Evolutionary conservation across 92 coral and sea anemone genomes (phyloP), one percentile per base, ranked within the genome.

Genomic region (Galaxea fascicularis): DNA sequence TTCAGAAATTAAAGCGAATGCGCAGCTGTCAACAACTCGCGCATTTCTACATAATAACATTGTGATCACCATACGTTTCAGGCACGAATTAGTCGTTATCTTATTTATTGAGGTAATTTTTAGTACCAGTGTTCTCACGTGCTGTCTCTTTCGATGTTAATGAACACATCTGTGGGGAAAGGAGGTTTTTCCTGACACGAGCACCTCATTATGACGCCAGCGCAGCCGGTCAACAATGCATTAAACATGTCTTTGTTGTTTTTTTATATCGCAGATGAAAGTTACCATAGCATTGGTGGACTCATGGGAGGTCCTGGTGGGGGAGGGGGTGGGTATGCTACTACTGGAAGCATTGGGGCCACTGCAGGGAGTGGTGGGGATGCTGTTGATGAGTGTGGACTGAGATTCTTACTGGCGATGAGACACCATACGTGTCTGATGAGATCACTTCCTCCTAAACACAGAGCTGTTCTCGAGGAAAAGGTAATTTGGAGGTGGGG

Each of bases 341-440:
- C 99, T 0, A 96, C 99, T 54, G 99, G 99, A 56, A 96, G 99
- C 78, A 90, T 96, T 57, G 99, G 99, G 75, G 99, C 99, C 83
- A 94, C 99, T 66, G 99, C 90, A 82, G 99, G 99, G 85, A 96
- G 99, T 86, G 99, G 99, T 74, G 99, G 99, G 83, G 99, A 96
- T 93, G 99, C 93, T 66, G 99, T 96, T 41, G 99, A 96, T 56
- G 99, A 96, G 75, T 96, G 99, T 89, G 99, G 98, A 78, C 90
- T 96, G 66, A 90, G 98, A 29, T 96, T 96, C 80, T 91, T 96
- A 25, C 87, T 96, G 85, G 99, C 99, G 45, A 94, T 96, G 98
- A 80, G 99, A 30, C 99, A 96, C 81, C 97, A 96, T 77, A 96
- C 99, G 41, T 96, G 99, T 80, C 93, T 96, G 25, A 82, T 96